phyloP scores from a whole-genome alignment of 2,888 invertebrate species.

The Dynastes grantii region DNA sequence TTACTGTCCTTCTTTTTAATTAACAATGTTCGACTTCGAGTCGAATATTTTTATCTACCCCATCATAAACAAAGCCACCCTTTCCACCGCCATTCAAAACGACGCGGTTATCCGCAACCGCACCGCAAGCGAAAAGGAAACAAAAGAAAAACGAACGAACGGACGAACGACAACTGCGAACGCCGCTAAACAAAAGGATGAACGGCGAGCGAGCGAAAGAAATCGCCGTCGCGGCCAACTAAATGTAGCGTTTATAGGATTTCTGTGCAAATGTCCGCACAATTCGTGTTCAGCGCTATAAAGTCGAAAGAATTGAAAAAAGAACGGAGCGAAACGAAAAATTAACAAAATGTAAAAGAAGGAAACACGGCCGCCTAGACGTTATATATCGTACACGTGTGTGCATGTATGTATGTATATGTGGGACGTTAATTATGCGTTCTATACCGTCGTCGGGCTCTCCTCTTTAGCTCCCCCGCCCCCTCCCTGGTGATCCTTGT shows the following conservation, averaged over 20 bases:
- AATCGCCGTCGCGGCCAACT: conserved; percentile 37
- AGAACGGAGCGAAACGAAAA: conserved; percentile 16
- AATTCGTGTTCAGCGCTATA: conserved; percentile 34
- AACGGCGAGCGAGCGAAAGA: conserved; percentile 17
- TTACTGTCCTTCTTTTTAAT: neutral
- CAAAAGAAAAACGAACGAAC: conserved; percentile 19
- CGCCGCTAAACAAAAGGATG: conserved; percentile 33
- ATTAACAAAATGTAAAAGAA: conserved; percentile 24
- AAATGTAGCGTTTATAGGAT: conserved; percentile 45
- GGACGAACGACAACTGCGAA: conserved; percentile 19
- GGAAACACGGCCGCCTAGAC: conserved; percentile 18
- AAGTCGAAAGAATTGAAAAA: conserved; percentile 26
- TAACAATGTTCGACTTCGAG: conserved; percentile 15
- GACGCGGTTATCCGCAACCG: conserved; percentile 22
- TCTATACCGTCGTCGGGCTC: conserved; percentile 18
- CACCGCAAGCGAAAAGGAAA: conserved; percentile 21
- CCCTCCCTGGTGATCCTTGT: neutral
- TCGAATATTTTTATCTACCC: conserved; percentile 20
- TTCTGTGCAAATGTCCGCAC: conserved; percentile 41
- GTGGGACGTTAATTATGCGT: conserved; percentile 36
- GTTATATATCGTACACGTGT: neutral
- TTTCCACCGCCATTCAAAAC: conserved; percentile 1
- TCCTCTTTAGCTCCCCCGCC: neutral
- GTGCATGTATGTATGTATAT: conserved; percentile 17
- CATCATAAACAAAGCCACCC: conserved; percentile 13